A percentile compares a stretch with the other conserved stretches of the same genome.
Conservation (phyloP, 2,888 invertebrate species). For the Eupeodes luniger region DNA sequence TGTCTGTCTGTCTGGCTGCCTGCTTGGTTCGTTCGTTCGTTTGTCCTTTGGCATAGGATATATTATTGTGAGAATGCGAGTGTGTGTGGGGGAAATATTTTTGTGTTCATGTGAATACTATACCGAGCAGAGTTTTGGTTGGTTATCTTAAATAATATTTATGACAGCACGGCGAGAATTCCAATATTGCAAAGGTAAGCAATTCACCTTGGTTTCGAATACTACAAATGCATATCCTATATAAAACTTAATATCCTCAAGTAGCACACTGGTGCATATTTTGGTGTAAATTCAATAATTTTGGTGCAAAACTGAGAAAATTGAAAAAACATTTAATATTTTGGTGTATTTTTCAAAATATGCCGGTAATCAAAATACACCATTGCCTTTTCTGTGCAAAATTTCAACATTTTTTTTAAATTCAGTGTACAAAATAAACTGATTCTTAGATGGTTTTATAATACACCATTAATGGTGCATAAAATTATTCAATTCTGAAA, state of each 20-base stretch:
- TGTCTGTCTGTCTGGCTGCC: not conserved
- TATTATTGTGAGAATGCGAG: not conserved
- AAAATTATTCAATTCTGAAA: no score
- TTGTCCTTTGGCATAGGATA: not conserved
- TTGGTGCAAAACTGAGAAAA: no score
- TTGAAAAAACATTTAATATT: no score
- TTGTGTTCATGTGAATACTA: slow-evolving; percentile 1
- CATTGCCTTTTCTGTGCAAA: no score
- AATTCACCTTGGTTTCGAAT: slow-evolving; percentile 35
- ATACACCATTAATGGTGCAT: no score
- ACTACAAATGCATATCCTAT: slow-evolving; percentile 16
- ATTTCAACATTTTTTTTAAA: no score
- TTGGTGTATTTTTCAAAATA: no score
- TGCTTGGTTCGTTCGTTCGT: not conserved
- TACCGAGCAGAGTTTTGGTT: slow-evolving; percentile 11
- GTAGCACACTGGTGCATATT: no score
- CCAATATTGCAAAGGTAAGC: slow-evolving; percentile 67
- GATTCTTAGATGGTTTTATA: no score
- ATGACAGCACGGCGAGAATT: slow-evolving; percentile 61
- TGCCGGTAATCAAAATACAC: no score
- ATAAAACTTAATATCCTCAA: not conserved
- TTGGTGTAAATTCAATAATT: no score
- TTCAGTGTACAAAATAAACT: no score
- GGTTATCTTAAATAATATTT: slow-evolving; percentile 76
- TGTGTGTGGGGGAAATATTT: slow-evolving; percentile 34